Evolutionary conservation across 2,113 vertebrate genomes (phyloP), one percentile per base, ranked within the genome.

Genomic region (Ptychochromis oligacanthus): DNA sequence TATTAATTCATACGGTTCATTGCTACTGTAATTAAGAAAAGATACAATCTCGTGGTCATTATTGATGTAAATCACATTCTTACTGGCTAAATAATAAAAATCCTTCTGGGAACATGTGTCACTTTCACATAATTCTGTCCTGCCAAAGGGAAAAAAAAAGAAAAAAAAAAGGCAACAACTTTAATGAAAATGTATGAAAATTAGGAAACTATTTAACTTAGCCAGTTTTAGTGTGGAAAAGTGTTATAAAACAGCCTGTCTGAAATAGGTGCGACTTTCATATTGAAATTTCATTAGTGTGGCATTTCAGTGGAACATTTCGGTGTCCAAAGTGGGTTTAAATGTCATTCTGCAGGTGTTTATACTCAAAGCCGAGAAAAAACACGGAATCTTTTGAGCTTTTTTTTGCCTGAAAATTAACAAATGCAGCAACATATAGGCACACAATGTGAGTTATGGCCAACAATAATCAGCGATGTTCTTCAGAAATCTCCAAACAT

Each of bases 211-310:
- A 24, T 74, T 75, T 64, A 3, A 5, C 20, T 65, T 22, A 28
- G 60, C 24, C 24, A 60, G 34, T 22, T 58, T 81, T 34, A 75
- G 56, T 67, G 26, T 43, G 79, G 76, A 85, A 82, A 83, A 64
- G 5, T 31, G 28, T 46, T 31, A 57, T 79, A 82, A 75, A 82
- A 86, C 72, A 10, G 70, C 49, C 40, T 40, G 57, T 61, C 24
- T 59, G 62, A 70, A 88, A 88, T 77, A 82, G 59, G 58, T 79
- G 79, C 38, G 22, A 76, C 82, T 83, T 49, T 55, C 65, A 84
- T 58, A 40, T 70, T 82, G 67, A 43, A 20, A 67, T 78, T 34
- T 81, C 76, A 84, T 60, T 86, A 64, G 67, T 77, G 80, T 49
- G 75, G 76, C 34, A 31, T 77, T 77, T 72, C 46, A 72, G 18